phyloP scores from a whole-genome alignment of 2,113 vertebrate genomes.

The Scolopax mira region DNA sequence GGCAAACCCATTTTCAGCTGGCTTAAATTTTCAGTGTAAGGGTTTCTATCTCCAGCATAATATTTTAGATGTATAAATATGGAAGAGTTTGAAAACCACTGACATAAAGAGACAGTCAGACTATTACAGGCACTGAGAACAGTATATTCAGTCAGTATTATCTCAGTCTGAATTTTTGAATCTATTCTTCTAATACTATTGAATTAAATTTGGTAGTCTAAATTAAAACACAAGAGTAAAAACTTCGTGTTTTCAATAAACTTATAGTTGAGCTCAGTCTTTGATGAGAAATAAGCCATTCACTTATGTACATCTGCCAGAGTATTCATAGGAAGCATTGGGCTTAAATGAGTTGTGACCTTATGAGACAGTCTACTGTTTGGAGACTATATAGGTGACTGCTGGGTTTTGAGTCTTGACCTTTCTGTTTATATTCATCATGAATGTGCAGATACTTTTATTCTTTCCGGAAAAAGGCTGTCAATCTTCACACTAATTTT shows the following conservation, averaged over 20 bases:
- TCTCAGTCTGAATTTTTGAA: neutral
- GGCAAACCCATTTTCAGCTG: neutral
- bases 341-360: constrained; percentile 66
- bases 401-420: constrained; percentile 69
- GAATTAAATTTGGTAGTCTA: neutral
- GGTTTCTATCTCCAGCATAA: neutral
- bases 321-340: constrained; percentile 43
- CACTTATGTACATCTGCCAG: constrained; percentile 59
- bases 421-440: constrained; percentile 69
- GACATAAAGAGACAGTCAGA: neutral
- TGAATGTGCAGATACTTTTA: constrained; percentile 62
- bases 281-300: constrained; percentile 57
- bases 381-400: constrained; percentile 69
- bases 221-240: neutral
- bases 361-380: constrained; percentile 63
- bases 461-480: constrained; percentile 61
- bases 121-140: neutral
- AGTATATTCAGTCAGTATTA: neutral
- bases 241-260: constrained; percentile 16
- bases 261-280: constrained; percentile 14
- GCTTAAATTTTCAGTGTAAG: neutral
- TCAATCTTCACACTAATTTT: constrained; percentile 59
- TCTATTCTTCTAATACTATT: neutral
- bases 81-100: neutral
- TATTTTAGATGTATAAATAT: neutral